Evolutionary conservation across 1,140 invertebrate species (phyloP), one percentile per base, ranked within the genome.

Genomic region (Saccostrea echinata): DNA sequence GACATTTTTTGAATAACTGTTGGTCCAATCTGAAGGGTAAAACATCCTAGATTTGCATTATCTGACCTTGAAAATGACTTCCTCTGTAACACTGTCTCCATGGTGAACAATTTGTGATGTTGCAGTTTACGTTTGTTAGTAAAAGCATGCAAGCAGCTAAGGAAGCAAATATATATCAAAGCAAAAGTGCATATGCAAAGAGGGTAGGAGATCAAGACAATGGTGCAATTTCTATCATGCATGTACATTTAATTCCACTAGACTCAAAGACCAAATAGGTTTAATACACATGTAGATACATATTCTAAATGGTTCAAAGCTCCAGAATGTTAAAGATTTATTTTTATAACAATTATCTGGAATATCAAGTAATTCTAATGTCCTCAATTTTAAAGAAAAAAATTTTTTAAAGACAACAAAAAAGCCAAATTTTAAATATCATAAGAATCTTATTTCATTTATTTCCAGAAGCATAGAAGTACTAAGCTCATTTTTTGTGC

Each of bases 1-100:
- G 68, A 89, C 91, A 92, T 85, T 89, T 90, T 21, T 80, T 80
- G 83, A 87, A 92, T 80, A 91, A 83, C n/a, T 76, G 86, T n/a
- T 84, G 30, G 57, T 89, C 88, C n/a, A 89, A 80, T 89, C 88
- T 89, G 55, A 35, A 27, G 68, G 55, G 55, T 52, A 64, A 85
- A 64, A 68, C 18, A 68, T 85, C 35, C 18, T 21, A 51, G 12
- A 30, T 68, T 33, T 76, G 68, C 68, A 33, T 76, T 33, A 76
- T 18, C 13, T 16, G 33, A 13, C 68, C 68, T 76, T 30, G 24
- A 30, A 6, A n/a, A 18, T 21, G 55, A 21, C 16, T n/a, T 6
- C 55, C 55, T 61, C 55, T n/a, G 18, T 61, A n/a, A 21, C 55
- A 61, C n/a, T 16, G 18, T 21, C 55, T 61, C 55, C 18, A 18